phyloP scores from a whole-genome alignment of 2,797 vertebrate species.

The Yasuhikotakia modesta region DNA sequence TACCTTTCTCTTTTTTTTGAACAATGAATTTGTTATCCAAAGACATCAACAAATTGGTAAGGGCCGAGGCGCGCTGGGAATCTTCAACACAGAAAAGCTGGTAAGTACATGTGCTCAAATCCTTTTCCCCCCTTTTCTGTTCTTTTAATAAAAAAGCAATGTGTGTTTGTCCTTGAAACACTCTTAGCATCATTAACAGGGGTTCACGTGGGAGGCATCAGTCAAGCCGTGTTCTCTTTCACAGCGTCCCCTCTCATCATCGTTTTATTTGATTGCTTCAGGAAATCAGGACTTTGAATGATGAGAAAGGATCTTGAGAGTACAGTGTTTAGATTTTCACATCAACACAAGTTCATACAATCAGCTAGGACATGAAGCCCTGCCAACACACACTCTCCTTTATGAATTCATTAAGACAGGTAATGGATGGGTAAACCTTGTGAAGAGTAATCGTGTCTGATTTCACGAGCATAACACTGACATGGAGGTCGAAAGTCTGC shows the following conservation, averaged over 20 bases:
- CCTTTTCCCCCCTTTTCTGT: constrained; percentile 62
- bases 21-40: neutral
- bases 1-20: constrained; percentile 3
- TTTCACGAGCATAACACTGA: constrained; percentile 79
- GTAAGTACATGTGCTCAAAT: constrained; percentile 7
- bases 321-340: constrained; percentile 51
- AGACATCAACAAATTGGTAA: constrained; percentile 22
- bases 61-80: neutral
- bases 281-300: constrained; percentile 50
- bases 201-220: constrained; percentile 43
- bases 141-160: constrained; percentile 78
- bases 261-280: constrained; percentile 52
- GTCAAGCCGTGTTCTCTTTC: constrained; percentile 41
- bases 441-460: constrained; percentile 86
- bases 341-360: constrained; percentile 56
- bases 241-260: constrained; percentile 31
- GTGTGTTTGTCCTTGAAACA: constrained; percentile 48
- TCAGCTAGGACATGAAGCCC: constrained; percentile 51
- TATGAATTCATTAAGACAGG: constrained; percentile 74
- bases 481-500: constrained; percentile 73
- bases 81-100: neutral
- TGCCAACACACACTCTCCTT: constrained; percentile 61
- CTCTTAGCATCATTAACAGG: constrained; percentile 45
- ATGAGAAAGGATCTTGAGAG: constrained; percentile 45
- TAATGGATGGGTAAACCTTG: constrained; percentile 84